A percentile compares a stretch with the other conserved stretches of the same genome.
Evolutionary conservation across 2,888 invertebrate genomes (phyloP).

Genomic region (Philaethria dido): DNA sequence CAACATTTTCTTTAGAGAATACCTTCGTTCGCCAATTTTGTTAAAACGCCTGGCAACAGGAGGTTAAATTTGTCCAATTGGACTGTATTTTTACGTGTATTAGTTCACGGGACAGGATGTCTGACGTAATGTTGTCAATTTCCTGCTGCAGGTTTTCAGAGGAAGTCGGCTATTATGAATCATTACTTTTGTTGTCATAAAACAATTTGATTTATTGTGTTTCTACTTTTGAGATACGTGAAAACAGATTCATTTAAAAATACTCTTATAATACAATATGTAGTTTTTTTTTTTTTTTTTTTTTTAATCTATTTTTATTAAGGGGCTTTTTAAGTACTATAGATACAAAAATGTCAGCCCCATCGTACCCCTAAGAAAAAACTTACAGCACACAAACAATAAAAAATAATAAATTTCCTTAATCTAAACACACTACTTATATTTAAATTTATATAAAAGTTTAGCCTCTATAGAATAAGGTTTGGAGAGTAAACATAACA

Average conservation of each 20-base stretch:
- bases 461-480: too few species aligned
- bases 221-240: neutral
- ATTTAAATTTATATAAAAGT: too few species aligned
- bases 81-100: conserved; percentile 53
- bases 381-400: too few species aligned
- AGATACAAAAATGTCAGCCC: too few species aligned
- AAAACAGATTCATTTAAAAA: neutral
- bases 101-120: conserved; percentile 50
- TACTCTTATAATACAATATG: too few species aligned
- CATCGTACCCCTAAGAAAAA: too few species aligned
- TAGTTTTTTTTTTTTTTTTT: too few species aligned
- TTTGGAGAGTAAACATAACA: too few species aligned
- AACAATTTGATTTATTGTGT: conserved; percentile 2
- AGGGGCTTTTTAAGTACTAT: too few species aligned
- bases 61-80: conserved; percentile 46
- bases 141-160: conserved; percentile 50
- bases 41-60: conserved; percentile 34
- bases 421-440: too few species aligned
- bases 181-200: conserved; percentile 43
- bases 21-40: conserved; percentile 17
- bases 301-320: too few species aligned
- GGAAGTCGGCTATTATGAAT: conserved; percentile 62
- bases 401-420: too few species aligned
- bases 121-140: conserved; percentile 49
- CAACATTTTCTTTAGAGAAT: conserved; percentile 18